A percentile compares a stretch with the other conserved stretches of the same genome.
Conservation (phyloP, 1,140 invertebrate genomes). For the Brachionus rubens region DNA sequence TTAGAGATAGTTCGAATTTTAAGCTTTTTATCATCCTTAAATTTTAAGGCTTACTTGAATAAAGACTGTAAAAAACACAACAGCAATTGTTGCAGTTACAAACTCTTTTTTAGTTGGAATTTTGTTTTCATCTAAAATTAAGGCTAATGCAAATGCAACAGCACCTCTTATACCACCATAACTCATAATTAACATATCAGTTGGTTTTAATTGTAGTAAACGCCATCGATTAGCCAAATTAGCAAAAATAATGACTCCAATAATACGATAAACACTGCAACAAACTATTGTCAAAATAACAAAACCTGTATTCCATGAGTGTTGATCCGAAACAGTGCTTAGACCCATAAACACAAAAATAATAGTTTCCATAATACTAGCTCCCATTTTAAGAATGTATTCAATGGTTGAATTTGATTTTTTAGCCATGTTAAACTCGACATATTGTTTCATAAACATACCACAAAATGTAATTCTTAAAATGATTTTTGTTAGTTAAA, state of each 20-base stretch:
- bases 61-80: constrained; percentile 98
- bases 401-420: constrained; percentile 97
- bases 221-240: constrained; percentile 84
- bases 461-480: constrained; percentile 82
- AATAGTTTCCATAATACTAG: constrained; percentile 76
- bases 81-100: constrained; percentile 92
- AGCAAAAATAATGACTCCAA: constrained; percentile 78
- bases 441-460: constrained; percentile 98
- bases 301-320: constrained; percentile 93
- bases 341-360: constrained; percentile 98
- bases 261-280: constrained; percentile 83
- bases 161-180: constrained; percentile 94
- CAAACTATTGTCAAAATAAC: constrained; percentile 86
- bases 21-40: not conserved
- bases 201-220: constrained; percentile 74
- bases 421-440: constrained; percentile 92
- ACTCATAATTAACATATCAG: constrained; percentile 97
- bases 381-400: constrained; percentile 95
- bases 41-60: constrained; percentile 68
- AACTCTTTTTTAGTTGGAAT: constrained; percentile 71
- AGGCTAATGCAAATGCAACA: constrained; percentile 93
- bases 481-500: not conserved
- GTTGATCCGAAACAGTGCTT: constrained; percentile 84
- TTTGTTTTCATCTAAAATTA: constrained; percentile 73
- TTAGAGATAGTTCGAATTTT: too few species aligned